Evolutionary conservation across 1,140 invertebrate genomes (phyloP), one percentile per base, ranked within the genome.

Genomic region (Hesperophylax magnus): DNA sequence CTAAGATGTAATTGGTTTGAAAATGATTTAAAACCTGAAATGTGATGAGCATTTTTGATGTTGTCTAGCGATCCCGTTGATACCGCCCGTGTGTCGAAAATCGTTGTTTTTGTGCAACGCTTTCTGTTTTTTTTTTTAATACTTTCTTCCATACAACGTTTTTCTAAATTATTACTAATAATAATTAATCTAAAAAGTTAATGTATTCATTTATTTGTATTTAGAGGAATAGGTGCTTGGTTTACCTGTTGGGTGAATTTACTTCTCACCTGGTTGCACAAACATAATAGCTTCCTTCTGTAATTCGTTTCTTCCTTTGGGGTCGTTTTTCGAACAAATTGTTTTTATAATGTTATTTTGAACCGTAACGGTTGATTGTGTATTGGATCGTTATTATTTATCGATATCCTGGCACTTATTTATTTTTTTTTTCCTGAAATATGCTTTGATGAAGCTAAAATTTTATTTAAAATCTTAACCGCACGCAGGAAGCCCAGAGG

Each of bases 181-280:
- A 47, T 47, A 47, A 11, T 47, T 47, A 47, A 14, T 14, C 9
- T 47, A 14, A 47, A 47, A 14, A 1, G 9, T 47, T 47, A 1
- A 47, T 39, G 0, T 6, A 39, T 8, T 8, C 3, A 39, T 39
- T 47, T 1, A 47, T 14, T 34, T 67, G 20, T 47, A 69, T 69
- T 69, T 52, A 22, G 34, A 5, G 27, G 7, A 34, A 6, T 47
- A 18, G 31, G 31, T 34, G 65, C 17, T n/a, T 69, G 17, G 11
- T 58, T 76, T 58, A 76, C 54, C 54, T 76, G 72, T 60, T 76
- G 8, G 20, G 11, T 56, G 47, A 24, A 22, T 18, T 54, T 18
- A 27, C 60, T 58, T 60, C 31, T 60, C 72, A 76, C 54, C 56
- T 76, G 54, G 72, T 9, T 76, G 72, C 72, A 31, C 27, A 76